Evolutionary conservation across 2,797 vertebrate genomes (phyloP).

Genomic region (Xenentodon cancila): DNA sequence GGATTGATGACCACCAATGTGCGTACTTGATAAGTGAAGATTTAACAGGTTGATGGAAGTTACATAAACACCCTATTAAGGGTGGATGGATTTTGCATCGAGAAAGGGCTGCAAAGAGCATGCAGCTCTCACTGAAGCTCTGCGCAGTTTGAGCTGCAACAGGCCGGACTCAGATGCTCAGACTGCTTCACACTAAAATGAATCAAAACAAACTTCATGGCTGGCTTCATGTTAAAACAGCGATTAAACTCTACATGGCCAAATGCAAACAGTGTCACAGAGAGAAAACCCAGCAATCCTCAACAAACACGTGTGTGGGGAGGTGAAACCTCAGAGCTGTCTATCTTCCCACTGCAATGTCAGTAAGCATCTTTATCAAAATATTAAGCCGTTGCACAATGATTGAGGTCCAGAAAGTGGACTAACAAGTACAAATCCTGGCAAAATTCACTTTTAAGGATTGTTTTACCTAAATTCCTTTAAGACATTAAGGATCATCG

Average conservation of each 20-base stretch:
- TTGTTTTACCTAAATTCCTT: not conserved
- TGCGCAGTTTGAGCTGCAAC: too few species aligned
- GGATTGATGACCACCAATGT: constrained; percentile 16
- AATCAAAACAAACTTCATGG: not conserved
- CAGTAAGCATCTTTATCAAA: constrained; percentile 4
- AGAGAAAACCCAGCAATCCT: constrained; percentile 5
- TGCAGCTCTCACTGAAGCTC: too few species aligned
- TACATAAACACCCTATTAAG: too few species aligned
- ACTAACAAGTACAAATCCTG: not conserved
- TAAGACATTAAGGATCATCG: not conserved
- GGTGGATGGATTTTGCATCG: too few species aligned
- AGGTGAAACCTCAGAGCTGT: not conserved
- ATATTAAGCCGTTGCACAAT: not conserved
- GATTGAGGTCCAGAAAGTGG: not conserved
- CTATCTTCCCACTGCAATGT: not conserved
- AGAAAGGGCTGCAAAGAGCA: too few species aligned
- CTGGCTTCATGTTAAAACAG: not conserved
- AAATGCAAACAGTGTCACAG: not conserved
- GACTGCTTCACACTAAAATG: too few species aligned
- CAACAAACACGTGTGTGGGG: not conserved
- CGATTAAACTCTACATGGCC: not conserved
- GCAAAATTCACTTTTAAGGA: not conserved
- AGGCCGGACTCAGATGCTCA: too few species aligned
- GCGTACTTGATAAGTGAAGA: too few species aligned
- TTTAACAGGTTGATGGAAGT: too few species aligned